A percentile compares a stretch with the other conserved stretches of the same genome.
Conservation (phyloP, 2,888 invertebrate species). For the Apamea epomidion region DNA sequence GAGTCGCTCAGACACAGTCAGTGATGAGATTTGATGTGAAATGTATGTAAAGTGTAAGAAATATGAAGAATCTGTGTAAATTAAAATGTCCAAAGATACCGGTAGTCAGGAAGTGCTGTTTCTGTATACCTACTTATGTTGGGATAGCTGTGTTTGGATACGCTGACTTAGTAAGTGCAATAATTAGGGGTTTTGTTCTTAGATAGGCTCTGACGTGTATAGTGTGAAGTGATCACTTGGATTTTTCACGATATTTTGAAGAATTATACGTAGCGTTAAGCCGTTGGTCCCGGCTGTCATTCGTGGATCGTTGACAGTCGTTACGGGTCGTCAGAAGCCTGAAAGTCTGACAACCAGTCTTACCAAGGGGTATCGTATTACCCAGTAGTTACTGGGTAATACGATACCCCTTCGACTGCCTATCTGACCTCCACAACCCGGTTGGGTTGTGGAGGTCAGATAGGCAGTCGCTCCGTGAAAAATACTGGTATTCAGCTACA, state of each 20-base stretch:
- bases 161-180: constrained; percentile 79
- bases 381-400: too few relatives aligned
- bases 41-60: constrained; percentile 55
- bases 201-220: too few relatives aligned
- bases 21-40: constrained; percentile 60
- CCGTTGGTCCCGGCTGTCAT: neutral
- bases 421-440: too few relatives aligned
- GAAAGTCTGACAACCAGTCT: neutral
- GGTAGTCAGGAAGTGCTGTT: constrained; percentile 79
- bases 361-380: neutral
- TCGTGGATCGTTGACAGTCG: neutral
- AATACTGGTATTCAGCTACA: too few relatives aligned
- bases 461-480: too few relatives aligned
- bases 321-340: neutral
- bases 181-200: neutral
- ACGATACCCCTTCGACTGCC: too few relatives aligned
- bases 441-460: neutral
- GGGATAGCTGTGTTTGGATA: constrained; percentile 83
- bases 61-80: constrained; percentile 71
- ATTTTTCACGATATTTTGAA: neutral
- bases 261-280: neutral
- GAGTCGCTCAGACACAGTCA: constrained; percentile 58
- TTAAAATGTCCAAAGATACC: constrained; percentile 72
- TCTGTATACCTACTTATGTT: constrained; percentile 79
- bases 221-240: neutral